Evolutionary conservation across 2,113 vertebrate species (phyloP), one percentile per base, ranked within the genome.

Genomic region (Pomatostomus ruficeps): DNA sequence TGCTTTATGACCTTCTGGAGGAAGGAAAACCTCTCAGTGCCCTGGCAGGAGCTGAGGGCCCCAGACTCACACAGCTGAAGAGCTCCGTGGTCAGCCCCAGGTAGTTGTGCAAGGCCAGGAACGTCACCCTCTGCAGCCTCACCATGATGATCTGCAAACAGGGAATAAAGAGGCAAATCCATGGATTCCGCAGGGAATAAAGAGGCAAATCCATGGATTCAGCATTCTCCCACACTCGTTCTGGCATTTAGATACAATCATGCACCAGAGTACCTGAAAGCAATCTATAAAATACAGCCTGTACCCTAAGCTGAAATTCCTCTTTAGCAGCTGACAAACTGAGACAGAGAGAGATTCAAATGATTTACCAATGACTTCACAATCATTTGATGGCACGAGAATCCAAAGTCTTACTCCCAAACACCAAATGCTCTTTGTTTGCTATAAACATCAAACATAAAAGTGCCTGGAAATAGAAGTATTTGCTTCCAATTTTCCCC

Each of bases 1-100:
- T 65, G 52, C n/a, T 91, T 75, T 42, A 31, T 0, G 1, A 48
- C 11, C 38, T 88, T 15, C 38, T 55, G 54, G 25, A 51, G 49
- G 20, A 36, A 81, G 46, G 36, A 38, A 33, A 18, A 21, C 2
- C 29, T 43, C 35, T 9, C 10, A 9, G 46, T 72, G 72, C 28
- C 29, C 23, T 38, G 71, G 3, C 36, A 58, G 18, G 48, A 46
- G 52, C 49, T 38, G 35, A 51, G 22, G 23, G 61, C n/a, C 14
- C 33, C 77, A 52, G 12, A 98, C 98, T 97, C 83, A 99, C 99
- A 46, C 98, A 97, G 73, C 98, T 99, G 96, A 99, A 99, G 90
- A 99, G 99, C 96, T 99, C 99, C 0, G 98, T 99, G 23, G 99
- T 99, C 93, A 99, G 97, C 29, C 99, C 99, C 14, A 99, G 98